These are phyloP conservation scores for Pantherophis vulpinus DNA, from an alignment of 2,797 vertebrate genomes.

Conservation along the genomic window DNA sequence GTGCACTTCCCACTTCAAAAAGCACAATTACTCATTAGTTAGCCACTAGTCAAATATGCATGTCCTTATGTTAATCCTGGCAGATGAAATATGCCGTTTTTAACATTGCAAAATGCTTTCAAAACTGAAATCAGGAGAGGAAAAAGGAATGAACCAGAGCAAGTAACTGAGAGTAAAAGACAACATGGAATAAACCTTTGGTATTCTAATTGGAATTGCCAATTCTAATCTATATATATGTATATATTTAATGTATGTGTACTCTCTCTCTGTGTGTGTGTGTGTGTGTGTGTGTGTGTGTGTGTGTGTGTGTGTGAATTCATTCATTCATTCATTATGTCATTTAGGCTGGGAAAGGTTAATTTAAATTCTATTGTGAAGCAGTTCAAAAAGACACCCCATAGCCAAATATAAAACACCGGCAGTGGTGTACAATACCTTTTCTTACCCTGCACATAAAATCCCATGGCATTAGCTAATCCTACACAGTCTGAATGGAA, in stretches of 20 bases:
- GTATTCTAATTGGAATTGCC: not conserved
- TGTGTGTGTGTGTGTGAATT: not conserved
- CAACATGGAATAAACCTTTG: not conserved
- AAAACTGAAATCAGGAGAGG: conserved; percentile 7
- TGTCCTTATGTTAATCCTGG: not conserved
- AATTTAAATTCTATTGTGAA: conserved; percentile 4
- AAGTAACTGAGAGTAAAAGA: not conserved
- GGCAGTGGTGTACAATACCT: not conserved
- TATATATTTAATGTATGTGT: not conserved
- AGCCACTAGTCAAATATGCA: not conserved
- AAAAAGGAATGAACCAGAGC: not conserved
- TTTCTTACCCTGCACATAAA: conserved; percentile 4
- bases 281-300: not conserved
- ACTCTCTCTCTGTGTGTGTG: not conserved
- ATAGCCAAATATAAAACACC: not conserved
- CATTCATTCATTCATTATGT: not conserved
- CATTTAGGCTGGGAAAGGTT: conserved; percentile 12
- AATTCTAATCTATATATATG: not conserved
- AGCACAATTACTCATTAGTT: not conserved
- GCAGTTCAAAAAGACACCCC: not conserved
- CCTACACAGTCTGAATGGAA: not conserved
- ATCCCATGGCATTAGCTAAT: conserved; percentile 7
- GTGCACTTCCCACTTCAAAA: not conserved
- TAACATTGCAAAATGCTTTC: not conserved
- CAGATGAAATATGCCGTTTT: not conserved